Conservation (phyloP, 2,888 invertebrate species). For the Nebria brevicollis region DNA sequence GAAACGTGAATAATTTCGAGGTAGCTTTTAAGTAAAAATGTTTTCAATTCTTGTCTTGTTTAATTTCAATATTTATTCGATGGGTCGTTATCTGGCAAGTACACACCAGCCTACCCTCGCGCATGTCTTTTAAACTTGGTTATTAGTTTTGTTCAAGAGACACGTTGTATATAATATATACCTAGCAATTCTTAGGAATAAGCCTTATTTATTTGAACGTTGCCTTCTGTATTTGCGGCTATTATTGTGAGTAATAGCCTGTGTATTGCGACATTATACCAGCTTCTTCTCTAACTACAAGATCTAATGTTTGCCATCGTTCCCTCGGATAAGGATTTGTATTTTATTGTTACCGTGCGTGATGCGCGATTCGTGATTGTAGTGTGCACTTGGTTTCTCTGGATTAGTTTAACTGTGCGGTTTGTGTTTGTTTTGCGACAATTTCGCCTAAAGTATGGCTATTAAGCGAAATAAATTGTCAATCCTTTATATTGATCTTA, state of each 20-base stretch:
- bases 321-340: conserved; percentile 16
- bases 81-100: conserved; percentile 37
- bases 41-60: neutral
- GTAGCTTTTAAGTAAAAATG: neutral
- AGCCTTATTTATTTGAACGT: conserved; percentile 42
- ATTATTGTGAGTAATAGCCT: conserved; percentile 49
- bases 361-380: conserved; percentile 4
- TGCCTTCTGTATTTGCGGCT: conserved; percentile 48
- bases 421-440: conserved; percentile 18
- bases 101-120: conserved; percentile 24
- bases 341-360: neutral
- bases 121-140: conserved; percentile 46
- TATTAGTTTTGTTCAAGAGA: conserved; percentile 48
- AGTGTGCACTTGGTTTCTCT: neutral
- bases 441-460: conserved; percentile 25
- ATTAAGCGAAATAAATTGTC: conserved; percentile 36
- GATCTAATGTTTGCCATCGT: conserved; percentile 31
- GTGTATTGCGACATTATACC: conserved; percentile 47
- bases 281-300: conserved; percentile 16
- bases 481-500: conserved; percentile 40
- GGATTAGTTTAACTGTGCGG: conserved; percentile 20
- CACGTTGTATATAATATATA: conserved; percentile 21
- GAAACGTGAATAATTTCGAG: no score
- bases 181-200: conserved; percentile 10
- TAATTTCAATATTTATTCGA: conserved; percentile 44